Base-by-base conservation (phyloP, 2,113 vertebrate genomes). In the Oncorhynchus mykiss region DNA sequence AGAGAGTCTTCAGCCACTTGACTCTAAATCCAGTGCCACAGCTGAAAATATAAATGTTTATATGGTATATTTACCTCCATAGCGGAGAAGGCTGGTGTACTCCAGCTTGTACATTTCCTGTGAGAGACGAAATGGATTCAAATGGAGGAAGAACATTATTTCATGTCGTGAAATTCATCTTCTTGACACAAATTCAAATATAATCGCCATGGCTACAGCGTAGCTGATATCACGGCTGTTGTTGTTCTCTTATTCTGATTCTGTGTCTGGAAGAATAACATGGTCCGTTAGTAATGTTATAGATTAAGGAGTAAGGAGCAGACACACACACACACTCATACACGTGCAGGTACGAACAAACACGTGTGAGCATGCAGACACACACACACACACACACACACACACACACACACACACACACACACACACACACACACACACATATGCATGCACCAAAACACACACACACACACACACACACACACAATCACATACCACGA, bases 131-230 rank as follows among this genome's bases (percentile, higher is more conserved):
- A 75, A 79, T 72, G 29, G 67, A 80, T 14, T 48, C 59, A 80
- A 72, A 82, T 54, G 65, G 76, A 24, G 62, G 39, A 45, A 11
- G 62, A n/a, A 24, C 22, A 24, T 59, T 18, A 64, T 20, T 27
- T 16, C 60, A 71, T 16, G 31, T 76, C 64, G 65, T 14, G 62
- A 68, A 79, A 82, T 83, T 60, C 60, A 80, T 86, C 79, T 78
- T 69, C 66, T 48, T 80, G 87, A 86, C 66, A 27, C 74, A 80
- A 72, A 83, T 75, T 48, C 75, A 78, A 75, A 83, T 78, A 81
- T 75, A 67, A 78, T 72, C 39, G 39, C 11, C 68, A 70, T 77
- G 65, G 73, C 76, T 16, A 6, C 12, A 22, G 25, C 1, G 54
- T 18, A 69, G 71, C 25, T 75, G 71, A 76, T 54, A 74, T 66